phyloP scores from a whole-genome alignment of 2,888 invertebrate genomes.

The Ichneumoninae sp. region DNA sequence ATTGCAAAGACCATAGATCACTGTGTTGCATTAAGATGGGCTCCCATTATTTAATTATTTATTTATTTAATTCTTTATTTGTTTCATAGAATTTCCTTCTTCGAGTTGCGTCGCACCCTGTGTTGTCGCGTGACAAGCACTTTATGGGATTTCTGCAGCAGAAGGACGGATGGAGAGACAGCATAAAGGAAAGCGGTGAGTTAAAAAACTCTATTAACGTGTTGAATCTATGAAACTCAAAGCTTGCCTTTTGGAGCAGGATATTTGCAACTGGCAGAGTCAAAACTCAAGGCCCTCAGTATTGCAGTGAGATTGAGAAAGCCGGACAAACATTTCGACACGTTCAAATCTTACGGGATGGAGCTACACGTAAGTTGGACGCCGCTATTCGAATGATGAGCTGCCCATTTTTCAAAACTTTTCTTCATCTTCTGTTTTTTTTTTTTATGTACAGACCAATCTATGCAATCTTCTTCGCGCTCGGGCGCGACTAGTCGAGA shows the following conservation, averaged over 20 bases:
- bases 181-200: slow-evolving; percentile 90
- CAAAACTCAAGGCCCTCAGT: slow-evolving; percentile 90
- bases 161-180: slow-evolving; percentile 92
- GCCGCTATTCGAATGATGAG: slow-evolving; percentile 69
- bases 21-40: background rate
- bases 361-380: slow-evolving; percentile 87
- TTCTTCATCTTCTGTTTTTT: slow-evolving; percentile 19
- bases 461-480: slow-evolving; percentile 83
- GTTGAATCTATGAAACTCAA: slow-evolving; percentile 31
- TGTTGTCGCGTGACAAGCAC: slow-evolving; percentile 90
- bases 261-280: slow-evolving; percentile 91
- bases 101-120: slow-evolving; percentile 90
- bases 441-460: slow-evolving; percentile 78
- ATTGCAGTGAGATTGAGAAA: slow-evolving; percentile 91
- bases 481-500: slow-evolving; percentile 89
- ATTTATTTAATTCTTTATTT: slow-evolving; percentile 1
- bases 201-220: slow-evolving; percentile 28
- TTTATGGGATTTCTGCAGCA: slow-evolving; percentile 92
- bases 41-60: background rate
- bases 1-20: background rate
- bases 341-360: slow-evolving; percentile 90
- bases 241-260: slow-evolving; percentile 84
- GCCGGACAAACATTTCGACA: slow-evolving; percentile 90
- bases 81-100: slow-evolving; percentile 88
- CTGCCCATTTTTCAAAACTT: background rate